phyloP scores from a whole-genome alignment of 2,113 vertebrate species.

The Dasyornis broadbenti region DNA sequence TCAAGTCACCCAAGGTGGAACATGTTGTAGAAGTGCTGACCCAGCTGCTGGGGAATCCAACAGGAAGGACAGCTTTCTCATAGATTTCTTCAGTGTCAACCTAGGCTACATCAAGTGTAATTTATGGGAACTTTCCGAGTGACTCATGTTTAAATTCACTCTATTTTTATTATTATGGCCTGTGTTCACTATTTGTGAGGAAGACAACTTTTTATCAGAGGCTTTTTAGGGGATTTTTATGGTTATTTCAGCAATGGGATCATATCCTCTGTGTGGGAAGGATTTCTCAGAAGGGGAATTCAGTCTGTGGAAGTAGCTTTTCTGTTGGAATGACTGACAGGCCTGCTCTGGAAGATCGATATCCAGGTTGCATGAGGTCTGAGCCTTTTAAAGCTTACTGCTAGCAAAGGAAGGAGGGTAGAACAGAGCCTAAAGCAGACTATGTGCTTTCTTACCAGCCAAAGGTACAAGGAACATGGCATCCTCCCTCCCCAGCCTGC shows the following conservation, averaged over 20 bases:
- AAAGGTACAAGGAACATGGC: fast-evolving
- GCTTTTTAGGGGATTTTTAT: neutral
- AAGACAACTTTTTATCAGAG: neutral
- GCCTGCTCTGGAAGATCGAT: fast-evolving
- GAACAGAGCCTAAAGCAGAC: neutral
- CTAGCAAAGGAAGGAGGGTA: neutral
- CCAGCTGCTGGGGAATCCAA: neutral
- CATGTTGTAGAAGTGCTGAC: neutral
- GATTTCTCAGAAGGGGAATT: neutral
- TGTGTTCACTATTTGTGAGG: neutral
- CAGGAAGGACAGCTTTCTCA: conserved; percentile 1
- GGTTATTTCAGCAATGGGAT: neutral
- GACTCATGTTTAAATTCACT: neutral
- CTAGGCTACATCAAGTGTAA: neutral
- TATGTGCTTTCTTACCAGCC: neutral
- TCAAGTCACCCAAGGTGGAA: neutral
- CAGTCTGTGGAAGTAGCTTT: neutral
- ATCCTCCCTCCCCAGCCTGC: neutral
- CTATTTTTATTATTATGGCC: neutral
- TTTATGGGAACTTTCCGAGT: neutral
- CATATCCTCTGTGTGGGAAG: neutral
- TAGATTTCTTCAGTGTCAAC: neutral
- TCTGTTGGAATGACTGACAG: neutral
- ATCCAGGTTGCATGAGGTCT: neutral
- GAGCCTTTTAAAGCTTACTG: neutral